These are phyloP conservation scores for Euzophera pinguis DNA, from an alignment of 2,888 invertebrate species.

Conservation along the genomic window DNA sequence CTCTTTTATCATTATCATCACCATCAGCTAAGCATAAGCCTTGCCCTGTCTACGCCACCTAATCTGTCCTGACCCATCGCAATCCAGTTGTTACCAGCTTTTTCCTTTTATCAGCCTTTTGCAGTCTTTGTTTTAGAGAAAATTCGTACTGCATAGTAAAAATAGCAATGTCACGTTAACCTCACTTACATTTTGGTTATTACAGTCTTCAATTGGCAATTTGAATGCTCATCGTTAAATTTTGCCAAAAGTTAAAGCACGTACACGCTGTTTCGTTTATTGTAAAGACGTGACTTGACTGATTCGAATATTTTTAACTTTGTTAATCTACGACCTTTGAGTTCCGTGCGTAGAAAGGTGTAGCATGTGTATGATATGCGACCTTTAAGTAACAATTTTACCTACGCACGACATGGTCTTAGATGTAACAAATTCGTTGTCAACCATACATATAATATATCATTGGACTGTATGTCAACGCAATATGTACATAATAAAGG, in stretches of 20 bases:
- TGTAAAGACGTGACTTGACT: background rate
- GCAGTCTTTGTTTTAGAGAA: no score
- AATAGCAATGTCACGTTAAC: no score
- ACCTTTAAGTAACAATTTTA: slow-evolving; percentile 50
- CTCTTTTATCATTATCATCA: no score
- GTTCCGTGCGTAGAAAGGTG: slow-evolving; percentile 49
- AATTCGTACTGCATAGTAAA: no score
- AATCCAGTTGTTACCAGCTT: no score
- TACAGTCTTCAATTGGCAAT: background rate
- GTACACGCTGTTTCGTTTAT: background rate
- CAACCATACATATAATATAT: slow-evolving; percentile 36
- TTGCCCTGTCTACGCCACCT: no score
- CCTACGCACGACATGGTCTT: slow-evolving; percentile 40
- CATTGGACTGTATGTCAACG: slow-evolving; percentile 34
- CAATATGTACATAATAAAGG: slow-evolving; percentile 35
- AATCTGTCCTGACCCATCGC: no score
- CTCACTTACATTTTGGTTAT: background rate
- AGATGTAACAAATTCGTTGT: slow-evolving; percentile 25
- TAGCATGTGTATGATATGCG: slow-evolving; percentile 32
- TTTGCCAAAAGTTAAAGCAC: background rate
- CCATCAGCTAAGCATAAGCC: no score
- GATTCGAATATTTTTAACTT: slow-evolving; percentile 1
- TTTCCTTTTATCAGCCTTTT: no score
- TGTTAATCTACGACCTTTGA: slow-evolving; percentile 36
- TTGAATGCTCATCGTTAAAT: background rate